phyloP scores from a whole-genome alignment of 2,797 vertebrate species.

The Sebastes miniatus region DNA sequence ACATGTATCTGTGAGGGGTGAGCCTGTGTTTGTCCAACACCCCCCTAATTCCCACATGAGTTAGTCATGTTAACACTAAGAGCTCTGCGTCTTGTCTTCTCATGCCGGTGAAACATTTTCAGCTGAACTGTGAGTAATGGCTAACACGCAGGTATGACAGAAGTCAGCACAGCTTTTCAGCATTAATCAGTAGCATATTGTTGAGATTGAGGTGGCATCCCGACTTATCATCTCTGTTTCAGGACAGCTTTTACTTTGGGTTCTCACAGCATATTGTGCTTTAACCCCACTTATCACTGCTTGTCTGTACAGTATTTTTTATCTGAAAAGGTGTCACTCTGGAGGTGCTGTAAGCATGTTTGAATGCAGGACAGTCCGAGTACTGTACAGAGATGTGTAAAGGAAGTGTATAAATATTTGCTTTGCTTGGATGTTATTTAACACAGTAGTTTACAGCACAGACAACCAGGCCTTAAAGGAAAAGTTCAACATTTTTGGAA shows the following conservation, averaged over 20 bases:
- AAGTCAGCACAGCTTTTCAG: constrained; percentile 6
- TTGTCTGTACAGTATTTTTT: neutral
- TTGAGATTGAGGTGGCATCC: neutral
- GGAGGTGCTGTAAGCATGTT: neutral
- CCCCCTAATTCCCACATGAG: constrained; percentile 49
- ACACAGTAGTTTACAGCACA: neutral
- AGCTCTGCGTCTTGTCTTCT: constrained; percentile 24
- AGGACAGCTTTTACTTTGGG: neutral
- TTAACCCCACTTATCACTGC: neutral
- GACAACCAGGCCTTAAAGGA: neutral
- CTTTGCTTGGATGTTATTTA: neutral
- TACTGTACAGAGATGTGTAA: neutral
- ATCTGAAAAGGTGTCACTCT: neutral
- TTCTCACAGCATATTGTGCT: neutral
- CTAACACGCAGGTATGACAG: constrained; percentile 16
- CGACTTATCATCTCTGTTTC: constrained; percentile 1
- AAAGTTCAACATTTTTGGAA: neutral
- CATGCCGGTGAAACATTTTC: constrained; percentile 49
- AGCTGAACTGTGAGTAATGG: constrained; percentile 49
- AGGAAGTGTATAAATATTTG: neutral
- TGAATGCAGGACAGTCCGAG: fast-evolving
- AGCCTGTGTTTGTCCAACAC: constrained; percentile 11
- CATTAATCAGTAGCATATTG: constrained; percentile 30
- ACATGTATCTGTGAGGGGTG: constrained; percentile 7
- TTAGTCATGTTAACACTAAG: constrained; percentile 50